Conservation (phyloP, 2,888 invertebrate species). For the Drosophila cognata region DNA sequence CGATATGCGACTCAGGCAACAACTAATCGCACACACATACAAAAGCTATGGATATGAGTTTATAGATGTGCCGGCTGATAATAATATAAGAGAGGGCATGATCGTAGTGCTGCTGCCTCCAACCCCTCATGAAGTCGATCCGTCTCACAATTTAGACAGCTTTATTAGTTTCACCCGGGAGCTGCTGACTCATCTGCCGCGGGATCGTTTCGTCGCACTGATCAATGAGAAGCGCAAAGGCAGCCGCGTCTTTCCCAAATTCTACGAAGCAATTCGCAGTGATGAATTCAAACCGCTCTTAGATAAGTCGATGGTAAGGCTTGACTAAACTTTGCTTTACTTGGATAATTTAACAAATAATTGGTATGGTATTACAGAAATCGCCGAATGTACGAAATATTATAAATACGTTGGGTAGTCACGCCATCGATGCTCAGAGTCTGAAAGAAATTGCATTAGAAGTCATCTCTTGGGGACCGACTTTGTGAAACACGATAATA, state of each 20-base stretch:
- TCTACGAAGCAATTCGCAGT: conserved; percentile 75
- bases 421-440: conserved; percentile 67
- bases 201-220: conserved; percentile 66
- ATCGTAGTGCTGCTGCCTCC: conserved; percentile 43
- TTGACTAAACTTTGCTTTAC: too few relatives aligned
- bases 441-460: conserved; percentile 69
- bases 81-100: conserved; percentile 29
- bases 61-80: conserved; percentile 1
- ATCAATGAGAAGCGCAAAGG: conserved; percentile 72
- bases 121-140: not conserved
- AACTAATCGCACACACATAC: conserved; percentile 3
- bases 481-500: not conserved
- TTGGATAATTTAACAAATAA: too few relatives aligned
- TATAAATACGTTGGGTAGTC: conserved; percentile 59
- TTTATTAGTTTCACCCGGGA: conserved; percentile 72
- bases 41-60: conserved; percentile 17
- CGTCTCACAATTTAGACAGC: conserved; percentile 22
- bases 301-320: conserved; percentile 67
- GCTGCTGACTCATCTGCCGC: conserved; percentile 73
- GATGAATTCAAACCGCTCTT: conserved; percentile 59
- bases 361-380: conserved; percentile 51
- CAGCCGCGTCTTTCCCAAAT: conserved; percentile 68
- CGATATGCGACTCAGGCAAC: not conserved
- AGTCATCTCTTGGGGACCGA: conserved; percentile 80
- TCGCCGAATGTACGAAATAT: conserved; percentile 56